Percentiles rank a stretch among this genome's conserved stretches.
Conservation (phyloP, 2,797 vertebrate genomes). For the Chromis chromis region DNA sequence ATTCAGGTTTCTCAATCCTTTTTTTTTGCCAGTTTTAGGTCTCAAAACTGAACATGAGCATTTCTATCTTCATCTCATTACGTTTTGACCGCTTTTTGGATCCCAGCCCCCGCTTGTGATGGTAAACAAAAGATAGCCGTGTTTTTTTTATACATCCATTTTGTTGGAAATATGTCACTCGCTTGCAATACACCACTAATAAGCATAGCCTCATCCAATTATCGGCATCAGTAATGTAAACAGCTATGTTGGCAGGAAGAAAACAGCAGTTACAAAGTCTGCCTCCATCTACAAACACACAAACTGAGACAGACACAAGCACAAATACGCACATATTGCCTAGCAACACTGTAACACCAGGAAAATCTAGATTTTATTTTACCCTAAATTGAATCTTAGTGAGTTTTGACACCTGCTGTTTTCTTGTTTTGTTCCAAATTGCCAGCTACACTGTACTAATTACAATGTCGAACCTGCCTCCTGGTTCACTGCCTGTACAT, state of each 20-base stretch:
- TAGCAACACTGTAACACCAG: neutral
- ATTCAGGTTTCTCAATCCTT: conserved; percentile 15
- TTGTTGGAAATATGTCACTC: conserved; percentile 37
- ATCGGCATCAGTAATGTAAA: conserved; percentile 43
- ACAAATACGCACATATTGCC: conserved; percentile 2
- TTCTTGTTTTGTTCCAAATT: conserved; percentile 45
- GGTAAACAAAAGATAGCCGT: conserved; percentile 34
- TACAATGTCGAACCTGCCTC: neutral
- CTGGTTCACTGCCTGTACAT: conserved; percentile 10
- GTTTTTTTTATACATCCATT: conserved; percentile 6
- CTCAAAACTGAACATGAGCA: conserved; percentile 28
- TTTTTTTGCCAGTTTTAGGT: neutral
- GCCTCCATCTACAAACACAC: conserved; percentile 5
- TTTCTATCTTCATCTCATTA: conserved; percentile 30
- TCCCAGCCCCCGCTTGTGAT: conserved; percentile 5
- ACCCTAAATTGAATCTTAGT: conserved; percentile 9
- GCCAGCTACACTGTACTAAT: conserved; percentile 27
- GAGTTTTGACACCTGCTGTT: conserved; percentile 28
- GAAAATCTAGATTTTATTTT: conserved; percentile 14
- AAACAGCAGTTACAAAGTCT: conserved; percentile 29
- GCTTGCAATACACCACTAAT: conserved; percentile 49
- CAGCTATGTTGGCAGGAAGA: conserved; percentile 54
- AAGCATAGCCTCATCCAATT: conserved; percentile 62
- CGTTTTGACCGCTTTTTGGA: conserved; percentile 17
- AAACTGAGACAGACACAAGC: neutral